These are phyloP conservation scores for Lagenorhynchus albirostris DNA, from an alignment of 2,113 vertebrate species.

Conservation along the genomic window DNA sequence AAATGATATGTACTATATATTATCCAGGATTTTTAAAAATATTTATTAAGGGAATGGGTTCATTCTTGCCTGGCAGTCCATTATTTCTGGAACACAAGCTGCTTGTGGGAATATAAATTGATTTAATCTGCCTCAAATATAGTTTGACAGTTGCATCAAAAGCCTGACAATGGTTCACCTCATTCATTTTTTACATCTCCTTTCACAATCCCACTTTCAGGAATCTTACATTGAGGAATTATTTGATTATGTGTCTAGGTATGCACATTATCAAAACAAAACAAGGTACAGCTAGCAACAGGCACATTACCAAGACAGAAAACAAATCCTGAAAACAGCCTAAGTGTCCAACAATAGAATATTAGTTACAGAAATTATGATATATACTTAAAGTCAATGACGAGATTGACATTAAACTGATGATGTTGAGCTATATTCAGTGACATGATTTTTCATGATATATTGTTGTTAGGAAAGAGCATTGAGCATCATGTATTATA, in stretches of 20 bases:
- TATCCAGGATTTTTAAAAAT: neutral
- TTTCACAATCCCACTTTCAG: neutral
- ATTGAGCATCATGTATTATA: neutral
- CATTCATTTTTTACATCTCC: neutral
- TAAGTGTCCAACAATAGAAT: neutral
- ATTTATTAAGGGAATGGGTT: neutral
- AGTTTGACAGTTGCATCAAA: neutral
- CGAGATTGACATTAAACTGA: neutral
- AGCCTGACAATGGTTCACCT: neutral
- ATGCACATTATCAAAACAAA: neutral
- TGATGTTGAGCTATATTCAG: neutral
- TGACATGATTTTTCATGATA: neutral
- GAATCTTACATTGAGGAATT: neutral
- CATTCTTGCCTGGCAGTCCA: neutral
- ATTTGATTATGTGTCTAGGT: neutral
- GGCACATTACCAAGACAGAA: neutral
- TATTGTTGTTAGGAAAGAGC: neutral
- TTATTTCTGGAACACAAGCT: neutral
- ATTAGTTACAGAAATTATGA: neutral
- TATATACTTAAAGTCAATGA: neutral
- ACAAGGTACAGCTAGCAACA: neutral
- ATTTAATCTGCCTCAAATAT: neutral
- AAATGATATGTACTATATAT: neutral
- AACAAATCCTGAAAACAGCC: neutral
- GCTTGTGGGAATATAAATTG: neutral